These are phyloP conservation scores for Colletes collaris DNA, from an alignment of 2,888 invertebrate genomes.

Conservation along the genomic window DNA sequence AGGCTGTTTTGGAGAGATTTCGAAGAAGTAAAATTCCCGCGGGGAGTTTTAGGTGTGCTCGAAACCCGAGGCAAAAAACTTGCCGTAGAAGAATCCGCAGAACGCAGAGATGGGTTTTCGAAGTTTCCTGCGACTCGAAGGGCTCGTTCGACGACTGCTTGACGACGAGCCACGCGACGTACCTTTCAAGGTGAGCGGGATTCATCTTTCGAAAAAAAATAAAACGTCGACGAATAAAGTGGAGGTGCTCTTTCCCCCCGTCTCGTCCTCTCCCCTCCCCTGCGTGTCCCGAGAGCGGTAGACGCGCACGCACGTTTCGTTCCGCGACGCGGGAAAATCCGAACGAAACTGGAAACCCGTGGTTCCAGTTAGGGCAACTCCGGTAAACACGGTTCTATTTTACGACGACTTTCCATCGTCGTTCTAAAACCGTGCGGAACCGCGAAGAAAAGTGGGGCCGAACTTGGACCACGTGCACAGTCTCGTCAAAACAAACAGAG, in stretches of 20 bases:
- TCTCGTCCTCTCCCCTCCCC: slow-evolving; percentile 27
- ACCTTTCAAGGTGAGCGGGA: slow-evolving; percentile 73
- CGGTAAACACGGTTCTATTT: too few relatives aligned
- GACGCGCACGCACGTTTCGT: slow-evolving; percentile 1
- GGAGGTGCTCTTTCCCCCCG: slow-evolving; percentile 57
- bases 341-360: background rate
- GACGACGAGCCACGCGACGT: slow-evolving; percentile 71
- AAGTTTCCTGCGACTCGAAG: slow-evolving; percentile 62
- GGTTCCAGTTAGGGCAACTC: too few relatives aligned
- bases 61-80: background rate
- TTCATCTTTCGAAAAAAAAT: slow-evolving; percentile 69
- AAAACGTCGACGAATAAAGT: slow-evolving; percentile 59
- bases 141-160: slow-evolving; percentile 61
- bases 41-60: background rate
- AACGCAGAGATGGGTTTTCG: slow-evolving; percentile 52
- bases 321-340: slow-evolving; percentile 36
- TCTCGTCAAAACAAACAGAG: too few relatives aligned
- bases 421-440: too few relatives aligned
- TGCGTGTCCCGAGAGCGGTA: slow-evolving; percentile 22
- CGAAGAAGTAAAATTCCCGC: background rate
- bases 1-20: too few relatives aligned
- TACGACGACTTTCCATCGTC: too few relatives aligned
- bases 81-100: slow-evolving; percentile 4
- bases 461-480: background rate
- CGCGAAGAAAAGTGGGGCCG: too few relatives aligned